Conservation (phyloP, 2,113 vertebrate genomes). For the Chaetodon trifascialis region DNA sequence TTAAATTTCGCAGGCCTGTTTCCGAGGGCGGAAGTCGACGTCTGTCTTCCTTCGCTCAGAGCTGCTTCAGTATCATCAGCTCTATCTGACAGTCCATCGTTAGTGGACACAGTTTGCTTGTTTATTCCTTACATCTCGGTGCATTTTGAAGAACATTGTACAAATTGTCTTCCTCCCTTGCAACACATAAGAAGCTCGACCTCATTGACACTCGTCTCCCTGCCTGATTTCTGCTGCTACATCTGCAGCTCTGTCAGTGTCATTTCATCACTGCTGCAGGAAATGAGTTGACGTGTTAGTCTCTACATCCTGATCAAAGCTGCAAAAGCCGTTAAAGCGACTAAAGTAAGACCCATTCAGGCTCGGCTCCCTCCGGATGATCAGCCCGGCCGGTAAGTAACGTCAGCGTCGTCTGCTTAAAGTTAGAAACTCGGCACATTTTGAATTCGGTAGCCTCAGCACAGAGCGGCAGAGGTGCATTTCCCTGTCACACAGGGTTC, state of each 20-base stretch:
- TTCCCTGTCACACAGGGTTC: not conserved
- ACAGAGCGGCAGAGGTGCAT: not conserved
- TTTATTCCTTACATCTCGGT: not conserved
- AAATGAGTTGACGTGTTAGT: constrained; percentile 29
- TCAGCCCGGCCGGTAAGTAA: not conserved
- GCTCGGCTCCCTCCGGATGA: not conserved
- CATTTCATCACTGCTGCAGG: constrained; percentile 50
- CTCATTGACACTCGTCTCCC: not conserved
- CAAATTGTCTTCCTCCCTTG: not conserved
- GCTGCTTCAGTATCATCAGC: constrained; percentile 10
- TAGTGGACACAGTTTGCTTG: not conserved
- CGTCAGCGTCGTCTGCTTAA: not conserved
- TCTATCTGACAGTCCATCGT: not conserved
- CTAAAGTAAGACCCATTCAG: not conserved
- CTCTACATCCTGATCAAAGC: constrained; percentile 12
- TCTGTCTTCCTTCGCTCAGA: constrained; percentile 11
- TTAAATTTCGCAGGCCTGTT: constrained; percentile 40
- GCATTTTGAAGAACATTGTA: not conserved
- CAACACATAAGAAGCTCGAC: not conserved
- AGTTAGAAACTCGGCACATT: not conserved
- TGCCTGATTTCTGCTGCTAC: not conserved
- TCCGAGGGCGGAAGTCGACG: constrained; percentile 32
- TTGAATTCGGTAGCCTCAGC: not conserved
- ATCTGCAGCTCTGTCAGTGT: constrained; percentile 16
- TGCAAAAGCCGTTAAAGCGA: not conserved